phyloP scores from a whole-genome alignment of 1,140 invertebrate species.

The Pogonus chalceus region DNA sequence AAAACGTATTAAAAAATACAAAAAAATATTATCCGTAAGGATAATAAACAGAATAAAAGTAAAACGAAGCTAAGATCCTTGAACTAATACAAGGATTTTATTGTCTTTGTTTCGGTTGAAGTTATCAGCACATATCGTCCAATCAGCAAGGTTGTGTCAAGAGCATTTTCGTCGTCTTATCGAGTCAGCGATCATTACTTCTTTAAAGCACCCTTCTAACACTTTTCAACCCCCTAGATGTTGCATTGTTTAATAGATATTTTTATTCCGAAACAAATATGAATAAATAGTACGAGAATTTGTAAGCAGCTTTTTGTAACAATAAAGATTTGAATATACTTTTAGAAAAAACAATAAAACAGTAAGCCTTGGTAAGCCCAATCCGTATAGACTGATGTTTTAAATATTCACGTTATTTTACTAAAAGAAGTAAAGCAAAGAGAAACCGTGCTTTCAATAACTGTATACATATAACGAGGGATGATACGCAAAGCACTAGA shows the following conservation, averaged over 20 bases:
- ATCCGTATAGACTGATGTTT: background rate
- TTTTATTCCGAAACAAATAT: background rate
- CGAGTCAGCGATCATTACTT: background rate
- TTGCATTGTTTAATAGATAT: background rate
- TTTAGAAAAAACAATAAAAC: background rate
- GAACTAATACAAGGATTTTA: too few species aligned
- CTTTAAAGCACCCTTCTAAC: background rate
- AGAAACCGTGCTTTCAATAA: too few species aligned
- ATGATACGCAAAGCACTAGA: too few species aligned
- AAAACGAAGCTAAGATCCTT: too few species aligned
- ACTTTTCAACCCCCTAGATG: background rate
- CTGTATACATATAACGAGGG: too few species aligned
- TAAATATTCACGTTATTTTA: too few species aligned
- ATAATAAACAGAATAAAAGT: too few species aligned
- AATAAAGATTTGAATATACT: background rate
- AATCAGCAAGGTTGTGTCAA: background rate
- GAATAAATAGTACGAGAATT: background rate
- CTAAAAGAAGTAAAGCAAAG: too few species aligned
- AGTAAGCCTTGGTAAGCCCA: background rate
- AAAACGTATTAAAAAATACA: too few species aligned
- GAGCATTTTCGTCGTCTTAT: background rate
- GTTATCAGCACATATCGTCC: background rate
- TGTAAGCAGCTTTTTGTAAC: background rate
- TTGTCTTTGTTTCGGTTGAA: background rate
- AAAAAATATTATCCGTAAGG: too few species aligned